phyloP scores from a whole-genome alignment of 2,797 vertebrate species.

The Fundulus diaphanus region DNA sequence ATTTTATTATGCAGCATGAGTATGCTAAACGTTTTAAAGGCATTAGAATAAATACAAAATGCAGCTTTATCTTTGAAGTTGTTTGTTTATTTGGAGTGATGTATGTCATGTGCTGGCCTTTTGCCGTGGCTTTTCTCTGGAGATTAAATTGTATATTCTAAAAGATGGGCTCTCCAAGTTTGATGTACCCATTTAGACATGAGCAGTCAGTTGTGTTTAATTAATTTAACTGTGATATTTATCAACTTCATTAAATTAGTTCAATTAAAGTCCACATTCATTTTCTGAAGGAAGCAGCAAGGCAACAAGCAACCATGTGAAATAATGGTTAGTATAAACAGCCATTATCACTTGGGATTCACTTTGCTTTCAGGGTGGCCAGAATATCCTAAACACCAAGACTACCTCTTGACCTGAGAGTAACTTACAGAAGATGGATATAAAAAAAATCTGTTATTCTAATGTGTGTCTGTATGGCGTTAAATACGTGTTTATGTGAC shows the following conservation, averaged over 20 bases:
- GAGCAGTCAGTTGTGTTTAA: constrained; percentile 67
- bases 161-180: constrained; percentile 39
- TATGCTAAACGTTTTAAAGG: too few species aligned
- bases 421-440: constrained; percentile 6
- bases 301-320: constrained; percentile 40
- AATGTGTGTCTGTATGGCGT: neutral
- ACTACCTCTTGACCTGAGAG: neutral
- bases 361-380: constrained; percentile 28
- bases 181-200: constrained; percentile 65
- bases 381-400: constrained; percentile 32
- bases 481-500: neutral
- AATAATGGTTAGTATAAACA: constrained; percentile 49
- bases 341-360: constrained; percentile 44
- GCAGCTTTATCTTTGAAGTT: too few species aligned
- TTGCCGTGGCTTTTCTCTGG: constrained; percentile 5
- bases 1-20: too few species aligned
- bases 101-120: too few species aligned
- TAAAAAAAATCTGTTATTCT: constrained; percentile 5
- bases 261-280: constrained; percentile 59
- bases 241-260: constrained; percentile 69
- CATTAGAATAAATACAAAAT: too few species aligned
- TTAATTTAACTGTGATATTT: constrained; percentile 65
- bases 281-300: constrained; percentile 40
- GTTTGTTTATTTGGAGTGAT: too few species aligned
- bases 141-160: constrained; percentile 32